Evolutionary conservation across 2,888 invertebrate species (phyloP), one percentile per base, ranked within the genome.

Genomic region (Orthosia incerta): DNA sequence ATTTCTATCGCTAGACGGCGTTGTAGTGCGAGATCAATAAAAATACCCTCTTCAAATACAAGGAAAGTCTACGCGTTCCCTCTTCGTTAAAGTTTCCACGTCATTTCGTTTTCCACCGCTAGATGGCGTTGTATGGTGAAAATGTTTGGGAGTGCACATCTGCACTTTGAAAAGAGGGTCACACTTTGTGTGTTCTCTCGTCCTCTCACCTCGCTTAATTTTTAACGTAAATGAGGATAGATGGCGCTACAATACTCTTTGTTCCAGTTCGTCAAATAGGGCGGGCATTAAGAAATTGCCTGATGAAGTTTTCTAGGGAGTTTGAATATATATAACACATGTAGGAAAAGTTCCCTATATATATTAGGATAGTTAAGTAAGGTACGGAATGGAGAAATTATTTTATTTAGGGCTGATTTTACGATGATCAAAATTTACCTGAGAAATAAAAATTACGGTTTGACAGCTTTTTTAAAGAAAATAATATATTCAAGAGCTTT

Each of bases 41-140:
- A 68, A 48, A 31, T 20, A 18, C 11, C 18, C 15, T 50, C 31
- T 15, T 3, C 3, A 48, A 18, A 12, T 15, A 15, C 11, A 4
- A 7, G 56, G 0, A 68, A 79, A 68, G 13, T 51, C 26, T 11
- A n/a, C 23, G n/a, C 20, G 16, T 39, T 53, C 3, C 11, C 26
- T 11, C 4, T 15, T 39, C 53, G 53, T 13, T 4, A 59, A 75
- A 51, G 18, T 62, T 53, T 74, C 65, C 67, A 50, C 23, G 4
- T 12, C 2, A 13, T 59, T 71, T 16, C 46, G 20, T n/a, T 85
- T 82, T 82, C 57, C 74, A 60, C 79, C 66, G 56, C 64, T 61
- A 83, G 82, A 79, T 83, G 86, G 71, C 83, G 53, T 23, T 79
- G 56, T 61, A 13, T 15, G 7, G 50, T 31, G 26, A 12, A 60